Evolutionary conservation across 1,140 invertebrate genomes (phyloP), one percentile per base, ranked within the genome.

Genomic region (Diachasma alloeum): DNA sequence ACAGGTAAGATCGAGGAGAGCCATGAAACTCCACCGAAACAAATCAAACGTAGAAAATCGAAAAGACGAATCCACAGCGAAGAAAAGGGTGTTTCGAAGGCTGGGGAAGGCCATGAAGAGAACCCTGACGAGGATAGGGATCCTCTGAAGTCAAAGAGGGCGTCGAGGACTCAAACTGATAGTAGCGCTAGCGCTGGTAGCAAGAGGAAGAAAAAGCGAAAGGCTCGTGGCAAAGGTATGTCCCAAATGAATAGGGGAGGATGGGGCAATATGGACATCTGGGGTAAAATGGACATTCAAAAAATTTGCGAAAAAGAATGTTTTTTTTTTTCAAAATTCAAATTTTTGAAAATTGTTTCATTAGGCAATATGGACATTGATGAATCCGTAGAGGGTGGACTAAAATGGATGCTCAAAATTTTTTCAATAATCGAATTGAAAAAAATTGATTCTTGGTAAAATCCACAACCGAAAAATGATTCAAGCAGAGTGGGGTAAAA

Each of bases 91-190:
- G 13, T 70, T 75, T 70, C 67, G 66, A 48, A 67, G 74, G 10
- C 44, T 75, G 15, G 67, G 66, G 48, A 75, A 24, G 36, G 68
- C 46, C 26, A 70, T 75, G 74, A 75, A 75, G 74, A 69, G 26
- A 24, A 75, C 74, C 13, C 48, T 75, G 66, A 75, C 24, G 66
- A 75, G 44, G 31, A 75, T 75, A 26, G 74, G 74, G 11, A 46
- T 75, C 19, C 66, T 75, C 0, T 75, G 44, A 75, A 75, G 24
- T 24, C 9, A 19, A 10, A 36, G 9, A 5, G 22, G 37, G 11
- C 17, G 36, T 48, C 42, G 15, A 5, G 22, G 26, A 46, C 1
- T 22, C 68, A 24, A 22, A 75, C 22, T 31, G 42, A 74, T 22
- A 44, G 36, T 1, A 74, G 63, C 15, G 71, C 15, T 11, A 53